Evolutionary conservation across 2,888 invertebrate genomes (phyloP).

Genomic region (Ochropleura leucogaster): DNA sequence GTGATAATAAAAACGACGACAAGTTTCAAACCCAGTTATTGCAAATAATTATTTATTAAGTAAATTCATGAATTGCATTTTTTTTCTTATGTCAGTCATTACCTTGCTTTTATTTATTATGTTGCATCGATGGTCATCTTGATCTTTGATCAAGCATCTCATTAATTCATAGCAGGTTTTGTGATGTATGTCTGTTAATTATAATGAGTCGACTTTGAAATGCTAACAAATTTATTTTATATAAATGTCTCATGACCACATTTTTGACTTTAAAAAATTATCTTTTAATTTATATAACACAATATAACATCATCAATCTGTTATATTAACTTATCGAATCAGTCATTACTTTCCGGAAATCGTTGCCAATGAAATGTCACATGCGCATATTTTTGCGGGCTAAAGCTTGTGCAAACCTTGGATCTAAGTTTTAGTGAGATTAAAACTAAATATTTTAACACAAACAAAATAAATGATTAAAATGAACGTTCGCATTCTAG

Average conservation of each 20-base stretch:
- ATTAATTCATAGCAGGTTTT: constrained; percentile 4
- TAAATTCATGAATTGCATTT: not conserved
- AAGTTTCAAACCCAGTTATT: too few relatives aligned
- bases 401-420: not conserved
- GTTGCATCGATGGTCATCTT: not conserved
- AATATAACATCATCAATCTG: not conserved
- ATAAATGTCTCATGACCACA: not conserved
- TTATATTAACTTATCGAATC: not conserved
- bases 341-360: not conserved
- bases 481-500: not conserved
- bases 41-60: not conserved
- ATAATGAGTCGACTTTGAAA: constrained; percentile 2
- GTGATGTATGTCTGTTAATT: not conserved
- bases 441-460: not conserved
- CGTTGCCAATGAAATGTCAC: not conserved
- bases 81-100: too few relatives aligned
- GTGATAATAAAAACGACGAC: too few relatives aligned
- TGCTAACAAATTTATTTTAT: not conserved
- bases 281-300: too few relatives aligned
- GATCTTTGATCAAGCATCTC: constrained; percentile 4
- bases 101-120: not conserved
- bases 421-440: not conserved
- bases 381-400: not conserved
- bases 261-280: not conserved
- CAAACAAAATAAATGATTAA: not conserved